Evolutionary conservation across 2,113 vertebrate species (phyloP).

Genomic region (Alexandromys fortis): DNA sequence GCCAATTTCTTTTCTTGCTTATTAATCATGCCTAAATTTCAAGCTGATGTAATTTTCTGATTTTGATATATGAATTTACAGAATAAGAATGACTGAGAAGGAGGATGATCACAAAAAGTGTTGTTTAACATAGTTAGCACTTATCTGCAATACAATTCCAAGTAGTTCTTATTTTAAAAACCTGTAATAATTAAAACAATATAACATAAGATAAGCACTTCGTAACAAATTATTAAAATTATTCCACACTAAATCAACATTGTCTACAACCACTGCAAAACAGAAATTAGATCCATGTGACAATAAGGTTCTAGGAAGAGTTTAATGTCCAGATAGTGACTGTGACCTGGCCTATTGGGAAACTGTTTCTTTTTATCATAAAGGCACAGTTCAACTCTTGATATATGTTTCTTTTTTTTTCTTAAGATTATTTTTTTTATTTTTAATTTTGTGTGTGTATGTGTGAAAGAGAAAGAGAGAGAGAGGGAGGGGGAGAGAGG

Average conservation of each 20-base stretch:
- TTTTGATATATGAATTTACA: constrained; percentile 9
- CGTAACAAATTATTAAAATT: neutral
- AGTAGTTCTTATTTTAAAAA: neutral
- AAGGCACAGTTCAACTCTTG: neutral
- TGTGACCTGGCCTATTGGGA: neutral
- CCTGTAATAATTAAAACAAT: neutral
- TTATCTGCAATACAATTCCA: constrained; percentile 17
- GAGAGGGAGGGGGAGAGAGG: neutral
- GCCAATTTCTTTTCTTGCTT: neutral
- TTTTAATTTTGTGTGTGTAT: neutral
- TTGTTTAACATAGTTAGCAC: neutral
- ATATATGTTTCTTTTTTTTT: neutral
- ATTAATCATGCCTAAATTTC: neutral
- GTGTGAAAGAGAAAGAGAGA: neutral
- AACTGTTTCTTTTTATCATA: neutral
- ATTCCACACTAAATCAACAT: constrained; percentile 8
- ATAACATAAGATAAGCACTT: neutral
- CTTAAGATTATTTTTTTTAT: neutral
- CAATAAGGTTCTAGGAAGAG: neutral
- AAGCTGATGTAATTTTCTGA: neutral
- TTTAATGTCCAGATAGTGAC: neutral
- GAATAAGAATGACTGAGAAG: neutral
- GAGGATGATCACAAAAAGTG: neutral
- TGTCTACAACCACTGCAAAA: neutral
- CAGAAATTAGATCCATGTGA: neutral